Evolutionary conservation across 2,888 invertebrate genomes (phyloP).

Genomic region (Apomyelois bistriatella): DNA sequence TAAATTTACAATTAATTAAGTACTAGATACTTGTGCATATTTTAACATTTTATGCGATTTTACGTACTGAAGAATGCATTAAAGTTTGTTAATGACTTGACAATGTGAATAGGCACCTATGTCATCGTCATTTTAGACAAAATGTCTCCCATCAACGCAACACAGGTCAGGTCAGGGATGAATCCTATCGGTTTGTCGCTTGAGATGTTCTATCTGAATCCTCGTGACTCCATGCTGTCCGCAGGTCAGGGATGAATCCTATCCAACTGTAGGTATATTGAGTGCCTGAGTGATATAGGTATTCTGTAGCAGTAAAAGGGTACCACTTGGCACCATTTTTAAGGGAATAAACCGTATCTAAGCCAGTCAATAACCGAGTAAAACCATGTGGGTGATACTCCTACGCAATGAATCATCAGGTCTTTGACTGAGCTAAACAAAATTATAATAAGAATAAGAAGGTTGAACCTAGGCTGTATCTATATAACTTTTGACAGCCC

Average conservation of each 20-base stretch:
- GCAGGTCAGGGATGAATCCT: too few species aligned
- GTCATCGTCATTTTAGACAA: too few species aligned
- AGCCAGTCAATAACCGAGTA: constrained; percentile 19
- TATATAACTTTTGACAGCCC: neutral
- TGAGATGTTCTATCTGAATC: too few species aligned
- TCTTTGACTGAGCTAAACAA: constrained; percentile 5
- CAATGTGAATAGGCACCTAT: too few species aligned
- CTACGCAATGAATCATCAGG: constrained; percentile 29
- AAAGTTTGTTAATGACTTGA: too few species aligned
- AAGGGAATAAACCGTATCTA: neutral
- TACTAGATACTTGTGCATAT: neutral
- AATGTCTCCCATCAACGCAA: too few species aligned
- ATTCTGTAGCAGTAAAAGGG: neutral
- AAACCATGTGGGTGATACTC: constrained; percentile 24
- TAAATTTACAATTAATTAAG: neutral
- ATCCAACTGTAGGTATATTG: too few species aligned
- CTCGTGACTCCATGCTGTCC: too few species aligned
- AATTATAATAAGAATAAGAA: constrained; percentile 2
- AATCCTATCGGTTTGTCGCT: too few species aligned
- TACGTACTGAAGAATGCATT: neutral
- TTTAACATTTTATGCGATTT: neutral
- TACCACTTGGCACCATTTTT: neutral
- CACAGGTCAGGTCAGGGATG: too few species aligned
- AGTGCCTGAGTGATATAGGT: too few species aligned
- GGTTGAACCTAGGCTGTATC: too few species aligned